These are phyloP conservation scores for Rhopalosiphum maidis DNA, from an alignment of 1,140 invertebrate genomes.

Conservation along the genomic window DNA sequence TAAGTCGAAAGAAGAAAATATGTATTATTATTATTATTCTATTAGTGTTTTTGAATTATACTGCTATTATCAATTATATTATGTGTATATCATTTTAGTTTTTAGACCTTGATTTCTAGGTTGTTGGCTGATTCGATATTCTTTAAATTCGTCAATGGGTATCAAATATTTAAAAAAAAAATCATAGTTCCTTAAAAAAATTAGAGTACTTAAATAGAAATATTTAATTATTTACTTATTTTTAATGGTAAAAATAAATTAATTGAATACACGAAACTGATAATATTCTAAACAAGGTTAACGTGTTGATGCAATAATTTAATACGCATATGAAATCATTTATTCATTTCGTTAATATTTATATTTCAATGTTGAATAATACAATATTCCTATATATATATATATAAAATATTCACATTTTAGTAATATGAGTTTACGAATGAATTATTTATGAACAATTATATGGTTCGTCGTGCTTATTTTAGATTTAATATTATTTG, in stretches of 20 bases:
- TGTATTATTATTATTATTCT: background rate
- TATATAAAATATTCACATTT: background rate
- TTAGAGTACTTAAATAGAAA: background rate
- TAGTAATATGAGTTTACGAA: background rate
- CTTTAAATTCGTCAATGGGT: background rate
- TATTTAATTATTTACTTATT: background rate
- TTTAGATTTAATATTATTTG: constrained; percentile 8
- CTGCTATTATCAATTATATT: background rate
- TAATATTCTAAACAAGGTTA: constrained; percentile 16
- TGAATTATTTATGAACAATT: constrained; percentile 18
- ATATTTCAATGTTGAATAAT: background rate
- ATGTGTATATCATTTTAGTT: background rate
- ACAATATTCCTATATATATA: background rate
- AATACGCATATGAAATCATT: background rate
- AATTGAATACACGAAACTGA: background rate
- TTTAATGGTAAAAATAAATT: background rate
- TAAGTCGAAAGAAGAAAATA: background rate
- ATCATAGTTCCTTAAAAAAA: background rate
- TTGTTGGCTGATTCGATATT: background rate
- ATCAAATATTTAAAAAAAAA: background rate
- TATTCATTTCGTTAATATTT: background rate
- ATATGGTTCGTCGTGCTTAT: background rate
- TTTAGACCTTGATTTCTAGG: background rate
- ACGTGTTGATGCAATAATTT: constrained; percentile 16
- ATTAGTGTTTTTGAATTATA: background rate